Percentiles rank a stretch among this genome's conserved stretches.
phyloP scores from a whole-genome alignment of 2,888 invertebrate genomes.

The Aleiodes testaceus region DNA sequence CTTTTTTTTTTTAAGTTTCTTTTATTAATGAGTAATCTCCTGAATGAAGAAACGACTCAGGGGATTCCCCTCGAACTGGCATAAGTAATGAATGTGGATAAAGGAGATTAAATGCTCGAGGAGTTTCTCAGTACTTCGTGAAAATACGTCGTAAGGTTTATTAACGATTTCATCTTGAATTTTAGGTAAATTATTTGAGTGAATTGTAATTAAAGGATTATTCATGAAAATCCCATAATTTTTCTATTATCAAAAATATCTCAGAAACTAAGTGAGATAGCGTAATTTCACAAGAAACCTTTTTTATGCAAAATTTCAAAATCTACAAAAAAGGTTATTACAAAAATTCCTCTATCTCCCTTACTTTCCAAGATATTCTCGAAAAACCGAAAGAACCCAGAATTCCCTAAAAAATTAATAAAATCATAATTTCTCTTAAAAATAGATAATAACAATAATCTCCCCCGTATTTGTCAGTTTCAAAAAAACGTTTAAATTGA shows the following conservation, averaged over 20 bases:
- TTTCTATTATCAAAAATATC: too few relatives aligned
- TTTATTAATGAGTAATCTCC: constrained; percentile 9
- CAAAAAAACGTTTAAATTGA: neutral
- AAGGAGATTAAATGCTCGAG: constrained; percentile 65
- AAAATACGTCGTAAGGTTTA: constrained; percentile 58
- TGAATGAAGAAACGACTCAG: constrained; percentile 12
- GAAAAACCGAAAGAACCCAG: too few relatives aligned
- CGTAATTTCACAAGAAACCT: too few relatives aligned
- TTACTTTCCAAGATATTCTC: too few relatives aligned
- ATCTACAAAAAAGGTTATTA: too few relatives aligned
- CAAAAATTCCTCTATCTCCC: too few relatives aligned
- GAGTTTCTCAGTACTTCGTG: constrained; percentile 56
- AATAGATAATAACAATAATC: neutral
- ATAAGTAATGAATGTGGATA: constrained; percentile 65
- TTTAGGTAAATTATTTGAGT: constrained; percentile 17
- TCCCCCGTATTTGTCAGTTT: neutral
- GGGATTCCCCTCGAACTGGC: constrained; percentile 47
- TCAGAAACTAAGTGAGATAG: too few relatives aligned
- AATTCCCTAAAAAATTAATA: too few relatives aligned
- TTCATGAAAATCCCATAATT: too few relatives aligned
- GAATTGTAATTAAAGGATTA: neutral
- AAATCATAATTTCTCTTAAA: neutral
- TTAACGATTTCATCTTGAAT: constrained; percentile 57
- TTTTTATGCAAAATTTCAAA: too few relatives aligned
- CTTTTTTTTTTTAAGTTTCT: neutral